Base-by-base conservation (phyloP, 1,140 invertebrate genomes). In the Lasioglossum baleicum region DNA sequence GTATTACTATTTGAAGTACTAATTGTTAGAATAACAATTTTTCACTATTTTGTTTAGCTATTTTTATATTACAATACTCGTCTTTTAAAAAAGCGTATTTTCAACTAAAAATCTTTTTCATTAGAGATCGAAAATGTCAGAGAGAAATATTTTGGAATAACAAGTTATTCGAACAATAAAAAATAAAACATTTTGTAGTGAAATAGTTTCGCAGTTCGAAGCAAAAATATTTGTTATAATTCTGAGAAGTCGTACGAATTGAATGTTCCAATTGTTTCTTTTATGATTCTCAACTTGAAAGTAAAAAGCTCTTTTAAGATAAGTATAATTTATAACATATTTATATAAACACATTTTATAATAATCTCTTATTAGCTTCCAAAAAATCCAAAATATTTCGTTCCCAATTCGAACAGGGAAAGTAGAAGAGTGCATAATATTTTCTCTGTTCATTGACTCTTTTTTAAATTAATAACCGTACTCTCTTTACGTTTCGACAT, bases 1-100 rank as follows among this genome's bases (percentile, higher is more conserved):
- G 42, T 42, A 44, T 20, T 26, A 15, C 20, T 31, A 17, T 53
- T 26, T 20, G 8, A n/a, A 31, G 10, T 8, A 3, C 11, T n/a
- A 56, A 80, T 56, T 61, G 22, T 15, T 71, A 44, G 53, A 78
- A 13, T 31, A 53, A 78, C 68, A 60, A 58, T 42, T 40, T 56
- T 8, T 42, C 11, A 10, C 20, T 22, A 63, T 40, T 51, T n/a
- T 44, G n/a, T 53, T 51, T 22, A 53, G 7, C 2, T 35, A 53
- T 15, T 26, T 53, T 61, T 26, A 26, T 17, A 15, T 15, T 15
- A 3, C 4, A 53, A 53, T 53, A 53, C 15, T 53, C 17, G 51
- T 15, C 13, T 6, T 53, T 48, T 11, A 3, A 11, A 2, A 13
- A 44, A 58, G n/a, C 2, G 51, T 15, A 20, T 53, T 53, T 53